Conservation (phyloP, 2,888 invertebrate genomes). For the Sarcophaga caerulescens region DNA sequence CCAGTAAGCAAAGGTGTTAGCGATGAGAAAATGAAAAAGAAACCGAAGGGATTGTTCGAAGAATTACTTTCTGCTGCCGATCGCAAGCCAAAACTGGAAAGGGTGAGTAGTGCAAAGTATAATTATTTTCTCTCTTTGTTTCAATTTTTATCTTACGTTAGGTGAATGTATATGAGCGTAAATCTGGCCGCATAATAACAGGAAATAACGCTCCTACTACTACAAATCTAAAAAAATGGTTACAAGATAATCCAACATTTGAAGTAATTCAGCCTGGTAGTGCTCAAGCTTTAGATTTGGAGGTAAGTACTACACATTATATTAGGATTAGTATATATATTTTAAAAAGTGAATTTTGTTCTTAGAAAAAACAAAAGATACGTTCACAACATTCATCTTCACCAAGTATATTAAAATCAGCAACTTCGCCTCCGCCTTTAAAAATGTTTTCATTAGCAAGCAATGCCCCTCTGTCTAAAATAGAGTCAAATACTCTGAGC, state of each 20-base stretch:
- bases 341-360: conserved; percentile 30
- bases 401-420: conserved; percentile 33
- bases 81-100: conserved; percentile 77
- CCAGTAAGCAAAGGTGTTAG: conserved; percentile 60
- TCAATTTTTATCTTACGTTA: conserved; percentile 59
- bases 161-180: conserved; percentile 92
- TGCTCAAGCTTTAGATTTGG: conserved; percentile 80
- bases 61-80: conserved; percentile 78
- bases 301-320: conserved; percentile 70
- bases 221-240: conserved; percentile 90
- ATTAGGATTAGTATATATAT: neutral
- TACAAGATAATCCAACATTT: conserved; percentile 92
- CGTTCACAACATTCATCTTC: conserved; percentile 66
- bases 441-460: conserved; percentile 51
- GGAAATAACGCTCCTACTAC: conserved; percentile 93
- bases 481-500: conserved; percentile 26
- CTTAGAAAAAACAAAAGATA: conserved; percentile 72
- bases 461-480: conserved; percentile 14
- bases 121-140: neutral
- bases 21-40: conserved; percentile 77
- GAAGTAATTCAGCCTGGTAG: conserved; percentile 90
- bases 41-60: conserved; percentile 79
- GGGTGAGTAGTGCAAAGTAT: conserved; percentile 72
- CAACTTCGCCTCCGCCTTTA: conserved; percentile 54
- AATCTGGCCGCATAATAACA: conserved; percentile 87